Base-by-base conservation (phyloP, 2,797 vertebrate genomes). In the Sebastes kiyomatsui region DNA sequence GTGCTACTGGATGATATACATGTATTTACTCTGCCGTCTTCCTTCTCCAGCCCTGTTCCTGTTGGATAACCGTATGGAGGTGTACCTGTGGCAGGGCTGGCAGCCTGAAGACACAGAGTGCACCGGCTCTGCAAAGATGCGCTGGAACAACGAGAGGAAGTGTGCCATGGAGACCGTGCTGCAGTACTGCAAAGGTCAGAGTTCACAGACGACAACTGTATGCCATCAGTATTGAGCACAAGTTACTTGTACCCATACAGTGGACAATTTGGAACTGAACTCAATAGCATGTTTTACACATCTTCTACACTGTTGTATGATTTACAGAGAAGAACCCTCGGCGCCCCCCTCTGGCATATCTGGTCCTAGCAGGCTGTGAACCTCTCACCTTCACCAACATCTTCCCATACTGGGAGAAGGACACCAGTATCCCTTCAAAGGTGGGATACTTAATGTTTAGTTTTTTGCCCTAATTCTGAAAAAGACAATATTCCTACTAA, bases 371-470 rank as follows among this genome's bases (percentile, higher is more conserved):
- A 67, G 96, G 96, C 73, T 93, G 90, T 30, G 96, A 97, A 82
- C 96, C 96, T 0, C 94, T 96, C 28, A 96, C 96, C 7, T 97
- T 97, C 80, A 96, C 96, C 60, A 97, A 96, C 91, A 96, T 97
- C 84, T 97, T 97, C 77, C 96, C 96, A 1, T 94, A 94, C 86
- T 97, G 96, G 96, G 92, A 95, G 84, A 94, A 90, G 67, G 89
- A 96, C 68, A 9, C 88, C 54, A 91, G 59, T 59, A 32, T 93
- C 16, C 14, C 74, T 42, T 74, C 91, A 72, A 90, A 93, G 93
- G 96, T 96, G 76, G 23, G 74, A 33, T 18, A 32, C 22, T 28
- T 49, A 9, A 49, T 49, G 0, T 49, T 20, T 20, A 20, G 18
- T 49, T 1, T 49, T 49, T 49, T 49, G 46, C 46, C 1, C 1